phyloP scores from a whole-genome alignment of 2,888 invertebrate species.

The Aethes cnicana region DNA sequence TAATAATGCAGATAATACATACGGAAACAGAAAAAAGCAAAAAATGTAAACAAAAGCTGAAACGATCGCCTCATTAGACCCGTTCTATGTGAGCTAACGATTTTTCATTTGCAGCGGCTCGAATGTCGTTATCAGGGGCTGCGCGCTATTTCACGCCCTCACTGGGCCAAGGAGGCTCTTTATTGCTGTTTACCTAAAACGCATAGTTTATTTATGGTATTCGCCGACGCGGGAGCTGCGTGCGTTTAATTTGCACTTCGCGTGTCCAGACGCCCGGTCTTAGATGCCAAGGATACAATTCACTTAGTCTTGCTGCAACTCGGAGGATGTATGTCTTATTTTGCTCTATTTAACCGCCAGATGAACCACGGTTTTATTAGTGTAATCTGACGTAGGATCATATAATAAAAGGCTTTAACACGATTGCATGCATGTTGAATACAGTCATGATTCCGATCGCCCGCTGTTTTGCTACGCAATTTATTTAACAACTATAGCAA shows the following conservation, averaged over 20 bases:
- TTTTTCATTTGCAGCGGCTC: background rate
- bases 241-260: slow-evolving; percentile 37
- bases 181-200: slow-evolving; percentile 4
- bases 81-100: background rate
- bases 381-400: no score
- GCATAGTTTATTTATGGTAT: background rate
- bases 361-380: no score
- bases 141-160: background rate
- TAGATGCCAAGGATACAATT: slow-evolving; percentile 36
- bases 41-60: background rate
- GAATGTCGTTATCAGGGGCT: slow-evolving; percentile 2
- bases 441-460: background rate
- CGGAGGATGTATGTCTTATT: background rate
- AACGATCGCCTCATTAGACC: background rate
- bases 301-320: slow-evolving; percentile 1
- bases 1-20: background rate
- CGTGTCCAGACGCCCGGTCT: slow-evolving; percentile 42
- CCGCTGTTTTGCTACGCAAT: background rate
- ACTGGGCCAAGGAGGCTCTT: slow-evolving; percentile 12
- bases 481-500: slow-evolving; percentile 1
- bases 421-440: no score
- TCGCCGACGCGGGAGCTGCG: slow-evolving; percentile 7
- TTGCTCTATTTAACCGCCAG: background rate
- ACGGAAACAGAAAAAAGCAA: background rate
- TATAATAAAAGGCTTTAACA: no score